phyloP scores from a whole-genome alignment of 1,140 invertebrate species.

The Plodia interpunctella region DNA sequence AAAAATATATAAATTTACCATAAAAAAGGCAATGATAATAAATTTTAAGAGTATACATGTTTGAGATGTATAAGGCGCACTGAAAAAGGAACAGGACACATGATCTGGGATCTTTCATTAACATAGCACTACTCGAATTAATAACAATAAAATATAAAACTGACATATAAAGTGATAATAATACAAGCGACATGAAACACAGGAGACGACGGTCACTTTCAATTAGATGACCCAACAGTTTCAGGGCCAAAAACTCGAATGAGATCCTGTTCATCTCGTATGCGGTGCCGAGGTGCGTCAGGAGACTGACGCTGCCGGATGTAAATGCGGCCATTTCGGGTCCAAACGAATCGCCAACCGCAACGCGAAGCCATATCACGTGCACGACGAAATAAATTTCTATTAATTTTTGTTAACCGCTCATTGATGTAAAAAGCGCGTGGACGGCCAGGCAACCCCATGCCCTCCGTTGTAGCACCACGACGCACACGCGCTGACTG shows the following conservation, averaged over 20 bases:
- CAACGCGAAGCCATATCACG: not conserved
- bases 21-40: no score
- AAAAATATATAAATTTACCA: no score
- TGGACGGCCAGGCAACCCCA: conserved; percentile 6
- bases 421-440: conserved; percentile 21
- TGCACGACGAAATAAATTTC: conserved; percentile 13
- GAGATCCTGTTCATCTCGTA: conserved; percentile 6
- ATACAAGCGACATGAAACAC: no score
- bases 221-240: not conserved
- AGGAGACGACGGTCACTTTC: no score
- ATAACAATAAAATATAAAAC: no score
- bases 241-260: conserved; percentile 6
- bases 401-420: conserved; percentile 17
- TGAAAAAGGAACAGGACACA: no score
- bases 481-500: no score
- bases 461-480: not conserved
- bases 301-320: not conserved
- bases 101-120: no score
- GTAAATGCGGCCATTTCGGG: conserved; percentile 13
- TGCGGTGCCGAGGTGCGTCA: not conserved
- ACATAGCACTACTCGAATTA: no score
- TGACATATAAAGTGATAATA: no score
- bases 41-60: no score
- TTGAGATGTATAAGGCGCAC: no score
- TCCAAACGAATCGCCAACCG: conserved; percentile 20